Conservation (phyloP, 2,797 vertebrate genomes). For the Peromyscus melanophrys region DNA sequence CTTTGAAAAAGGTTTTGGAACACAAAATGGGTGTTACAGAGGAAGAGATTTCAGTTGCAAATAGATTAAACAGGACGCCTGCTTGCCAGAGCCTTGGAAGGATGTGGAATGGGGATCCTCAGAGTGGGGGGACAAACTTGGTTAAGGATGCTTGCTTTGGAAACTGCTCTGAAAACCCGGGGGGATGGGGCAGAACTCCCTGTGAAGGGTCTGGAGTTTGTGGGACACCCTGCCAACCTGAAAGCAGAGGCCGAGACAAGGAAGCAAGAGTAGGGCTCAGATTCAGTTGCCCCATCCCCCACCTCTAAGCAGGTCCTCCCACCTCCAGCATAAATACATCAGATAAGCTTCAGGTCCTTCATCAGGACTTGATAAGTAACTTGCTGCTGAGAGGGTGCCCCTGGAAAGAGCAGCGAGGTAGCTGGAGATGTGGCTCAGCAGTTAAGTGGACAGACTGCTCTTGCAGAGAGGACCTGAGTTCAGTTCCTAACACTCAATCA, state of each 20-base stretch:
- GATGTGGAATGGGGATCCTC: neutral
- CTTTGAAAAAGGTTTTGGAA: conserved; percentile 86
- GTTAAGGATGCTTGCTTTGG: neutral
- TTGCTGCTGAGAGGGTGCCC: neutral
- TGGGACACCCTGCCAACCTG: neutral
- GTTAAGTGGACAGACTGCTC: neutral
- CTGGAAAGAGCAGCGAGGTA: neutral
- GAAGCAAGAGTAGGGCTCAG: neutral
- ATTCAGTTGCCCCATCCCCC: neutral
- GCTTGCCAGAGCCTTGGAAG: neutral
- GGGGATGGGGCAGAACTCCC: no score
- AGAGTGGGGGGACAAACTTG: neutral
- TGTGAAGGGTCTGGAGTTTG: no score
- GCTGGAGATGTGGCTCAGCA: neutral
- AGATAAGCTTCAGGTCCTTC: neutral
- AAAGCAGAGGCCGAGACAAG: neutral
- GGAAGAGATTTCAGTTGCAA: conserved; percentile 83
- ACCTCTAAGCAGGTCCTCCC: neutral
- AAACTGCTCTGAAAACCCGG: neutral
- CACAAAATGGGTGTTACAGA: conserved; percentile 76
- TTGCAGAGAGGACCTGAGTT: neutral
- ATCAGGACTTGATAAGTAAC: neutral
- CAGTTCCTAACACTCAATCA: neutral
- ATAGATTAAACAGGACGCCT: conserved; percentile 82
- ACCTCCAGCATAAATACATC: neutral